Evolutionary conservation across 2,113 vertebrate species (phyloP).

Genomic region (Delphinapterus leucas): DNA sequence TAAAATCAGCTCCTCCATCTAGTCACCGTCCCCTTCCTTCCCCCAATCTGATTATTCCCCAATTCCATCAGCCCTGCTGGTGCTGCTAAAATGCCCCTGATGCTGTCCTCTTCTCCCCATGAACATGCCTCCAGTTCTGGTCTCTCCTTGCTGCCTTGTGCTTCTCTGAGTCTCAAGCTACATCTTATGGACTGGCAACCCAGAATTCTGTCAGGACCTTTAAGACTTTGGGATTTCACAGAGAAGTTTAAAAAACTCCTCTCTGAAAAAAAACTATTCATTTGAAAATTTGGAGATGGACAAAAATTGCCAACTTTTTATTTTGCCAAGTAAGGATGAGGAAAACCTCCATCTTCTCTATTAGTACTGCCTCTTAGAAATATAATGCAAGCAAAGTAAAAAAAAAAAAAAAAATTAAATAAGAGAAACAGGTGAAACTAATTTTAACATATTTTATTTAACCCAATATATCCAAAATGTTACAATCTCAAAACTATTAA

Average conservation of each 20-base stretch:
- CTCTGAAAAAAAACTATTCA: not conserved
- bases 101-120: not conserved
- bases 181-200: not conserved
- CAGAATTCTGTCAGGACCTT: not conserved
- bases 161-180: not conserved
- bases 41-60: not conserved
- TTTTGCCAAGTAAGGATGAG: not conserved
- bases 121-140: not conserved
- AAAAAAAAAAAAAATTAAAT: not conserved
- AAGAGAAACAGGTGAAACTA: not conserved
- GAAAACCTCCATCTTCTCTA: not conserved
- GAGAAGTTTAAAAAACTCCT: not conserved
- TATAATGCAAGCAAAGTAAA: not conserved
- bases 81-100: not conserved
- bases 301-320: not conserved
- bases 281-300: not conserved
- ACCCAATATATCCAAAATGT: not conserved
- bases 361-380: not conserved
- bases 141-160: not conserved
- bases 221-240: not conserved
- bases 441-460: constrained; percentile 21
- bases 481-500: not conserved
- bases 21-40: not conserved
- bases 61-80: not conserved
- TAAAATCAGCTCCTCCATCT: not conserved